Base-by-base conservation (phyloP, 2,113 vertebrate species). In the Nibea albiflora region DNA sequence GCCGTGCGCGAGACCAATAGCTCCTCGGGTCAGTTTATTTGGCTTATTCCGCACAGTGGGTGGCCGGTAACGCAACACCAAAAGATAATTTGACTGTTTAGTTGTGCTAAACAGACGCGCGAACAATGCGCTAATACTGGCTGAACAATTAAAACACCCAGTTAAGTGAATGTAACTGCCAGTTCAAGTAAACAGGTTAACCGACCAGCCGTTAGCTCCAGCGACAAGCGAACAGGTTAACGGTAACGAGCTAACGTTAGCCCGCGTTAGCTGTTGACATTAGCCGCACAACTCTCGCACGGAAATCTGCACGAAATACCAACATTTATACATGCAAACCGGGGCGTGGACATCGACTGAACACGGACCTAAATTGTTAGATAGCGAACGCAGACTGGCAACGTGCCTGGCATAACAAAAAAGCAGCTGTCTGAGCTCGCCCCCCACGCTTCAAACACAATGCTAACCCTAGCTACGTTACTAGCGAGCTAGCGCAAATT, bases 241-340 rank as follows among this genome's bases (percentile, higher is more conserved):
- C 69, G 56, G 61, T 2, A 58, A 26, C 80, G 9, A 20, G 89
- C 89, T 90, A 90, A 49, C 76, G 28, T 3, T 35, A 35, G 71
- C 49, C 81, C 78, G 87, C 85, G 79, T 78, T 90, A 90, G 86
- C 90, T 90, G 84, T 91, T 87, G 86, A 88, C 88, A 81, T 88
- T 91, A 92, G 85, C 85, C 73, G 12, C 67, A 28, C 1, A 8
- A 22, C 58, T 69, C 35, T 52, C 47, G 63, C 69, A 47, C 70
- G 68, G 56, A 85, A 77, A 86, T 46, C 1, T 54, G 69, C 84
- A 20, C 57, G 4, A 75, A 83, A 78, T n/a, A 50, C 44, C 0
- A 2, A 3, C 4, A 28, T 58, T 44, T 35, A 4, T 0, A 1
- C 20, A 0, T 20, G 84, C 81, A 77, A 42, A 77, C 52, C 0